These are phyloP conservation scores for Junonia oenone DNA, from an alignment of 2,888 invertebrate genomes.

Conservation along the genomic window DNA sequence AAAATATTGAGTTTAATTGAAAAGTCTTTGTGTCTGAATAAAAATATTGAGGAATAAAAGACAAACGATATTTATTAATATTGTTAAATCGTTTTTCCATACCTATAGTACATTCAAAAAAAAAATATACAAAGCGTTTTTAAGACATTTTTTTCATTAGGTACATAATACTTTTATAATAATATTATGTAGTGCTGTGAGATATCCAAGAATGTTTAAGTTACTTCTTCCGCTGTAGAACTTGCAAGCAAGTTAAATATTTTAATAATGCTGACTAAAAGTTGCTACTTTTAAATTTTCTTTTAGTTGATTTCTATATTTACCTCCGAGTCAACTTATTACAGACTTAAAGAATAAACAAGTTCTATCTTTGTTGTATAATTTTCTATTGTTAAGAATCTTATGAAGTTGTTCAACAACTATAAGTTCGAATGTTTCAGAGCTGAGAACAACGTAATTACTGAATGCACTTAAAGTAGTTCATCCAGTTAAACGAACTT, in stretches of 20 bases:
- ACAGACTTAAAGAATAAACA: background rate
- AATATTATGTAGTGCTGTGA: too few relatives aligned
- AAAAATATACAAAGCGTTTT: too few relatives aligned
- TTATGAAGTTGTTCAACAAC: slow-evolving; percentile 5
- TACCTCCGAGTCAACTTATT: background rate
- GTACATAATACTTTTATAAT: too few relatives aligned
- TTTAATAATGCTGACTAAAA: background rate
- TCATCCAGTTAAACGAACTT: background rate
- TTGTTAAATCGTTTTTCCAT: too few relatives aligned
- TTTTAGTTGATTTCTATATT: background rate
- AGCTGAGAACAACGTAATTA: background rate
- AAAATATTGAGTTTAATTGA: too few relatives aligned
- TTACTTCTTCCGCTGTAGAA: too few relatives aligned
- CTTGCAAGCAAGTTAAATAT: background rate
- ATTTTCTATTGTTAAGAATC: slow-evolving; percentile 10
- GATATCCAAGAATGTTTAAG: too few relatives aligned
- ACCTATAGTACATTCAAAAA: too few relatives aligned
- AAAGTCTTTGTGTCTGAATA: too few relatives aligned
- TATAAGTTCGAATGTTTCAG: background rate
- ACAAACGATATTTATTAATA: too few relatives aligned
- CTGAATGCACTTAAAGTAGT: background rate
- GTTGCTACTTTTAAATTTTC: background rate
- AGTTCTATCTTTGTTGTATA: slow-evolving; percentile 1
- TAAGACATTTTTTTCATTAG: too few relatives aligned
- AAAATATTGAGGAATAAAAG: too few relatives aligned